These are phyloP conservation scores for Urechis unicinctus DNA, from an alignment of 2,888 invertebrate species.

Conservation along the genomic window DNA sequence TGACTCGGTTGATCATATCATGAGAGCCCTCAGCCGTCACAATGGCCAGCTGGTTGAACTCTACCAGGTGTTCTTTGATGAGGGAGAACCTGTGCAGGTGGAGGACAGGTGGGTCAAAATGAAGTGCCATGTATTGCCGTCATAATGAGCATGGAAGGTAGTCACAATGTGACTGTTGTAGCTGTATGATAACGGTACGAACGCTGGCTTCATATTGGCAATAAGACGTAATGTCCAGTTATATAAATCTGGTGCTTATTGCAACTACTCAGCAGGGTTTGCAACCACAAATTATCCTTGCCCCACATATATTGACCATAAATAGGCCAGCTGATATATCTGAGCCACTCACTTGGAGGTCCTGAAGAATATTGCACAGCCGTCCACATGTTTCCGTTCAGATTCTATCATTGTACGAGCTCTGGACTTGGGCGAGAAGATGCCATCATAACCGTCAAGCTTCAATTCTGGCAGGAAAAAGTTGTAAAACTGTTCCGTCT, in stretches of 20 bases:
- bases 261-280: no score
- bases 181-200: no score
- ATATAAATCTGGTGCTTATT: no score
- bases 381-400: slow-evolving; percentile 95
- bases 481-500: slow-evolving; percentile 96
- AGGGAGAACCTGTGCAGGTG: slow-evolving; percentile 74
- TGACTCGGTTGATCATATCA: slow-evolving; percentile 96
- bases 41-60: slow-evolving; percentile 98
- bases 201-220: no score
- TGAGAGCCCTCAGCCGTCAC: slow-evolving; percentile 96
- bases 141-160: no score
- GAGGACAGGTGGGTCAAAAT: no score
- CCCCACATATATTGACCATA: background rate
- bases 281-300: background rate
- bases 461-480: slow-evolving; percentile 93
- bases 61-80: slow-evolving; percentile 92
- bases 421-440: slow-evolving; percentile 95
- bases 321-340: background rate
- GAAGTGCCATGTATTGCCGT: no score
- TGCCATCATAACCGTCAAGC: slow-evolving; percentile 77
- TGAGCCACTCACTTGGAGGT: slow-evolving; percentile 51
- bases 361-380: slow-evolving; percentile 95
- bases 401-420: slow-evolving; percentile 97
- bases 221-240: no score
- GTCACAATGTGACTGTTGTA: no score